phyloP scores from a whole-genome alignment of 2,113 vertebrate genomes.

The Phyllostomus hastatus region DNA sequence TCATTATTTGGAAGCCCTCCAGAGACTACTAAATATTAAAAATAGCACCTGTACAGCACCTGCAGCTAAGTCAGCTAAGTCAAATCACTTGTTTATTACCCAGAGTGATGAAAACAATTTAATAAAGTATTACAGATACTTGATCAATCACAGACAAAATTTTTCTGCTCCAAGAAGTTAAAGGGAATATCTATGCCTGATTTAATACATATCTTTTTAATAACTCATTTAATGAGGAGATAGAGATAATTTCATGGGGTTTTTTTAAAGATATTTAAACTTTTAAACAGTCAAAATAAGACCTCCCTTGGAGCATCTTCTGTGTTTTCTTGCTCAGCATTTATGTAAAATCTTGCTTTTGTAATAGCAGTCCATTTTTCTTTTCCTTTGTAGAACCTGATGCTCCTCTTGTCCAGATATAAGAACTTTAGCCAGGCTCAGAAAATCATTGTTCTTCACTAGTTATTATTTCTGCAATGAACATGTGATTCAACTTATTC shows the following conservation, averaged over 20 bases:
- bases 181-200: neutral
- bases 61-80: neutral
- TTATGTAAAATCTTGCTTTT: neutral
- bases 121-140: slow-evolving; percentile 65
- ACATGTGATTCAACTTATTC: neutral
- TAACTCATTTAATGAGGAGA: neutral
- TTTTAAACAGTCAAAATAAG: neutral
- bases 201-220: slow-evolving; percentile 5
- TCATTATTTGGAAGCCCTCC: slow-evolving; percentile 73
- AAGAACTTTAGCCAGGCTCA: neutral
- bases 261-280: neutral
- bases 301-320: neutral
- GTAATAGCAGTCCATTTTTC: neutral
- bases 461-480: neutral
- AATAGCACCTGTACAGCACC: slow-evolving; percentile 58
- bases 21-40: slow-evolving; percentile 74
- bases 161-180: slow-evolving; percentile 9
- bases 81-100: slow-evolving; percentile 72
- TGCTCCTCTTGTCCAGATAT: neutral
- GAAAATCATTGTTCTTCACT: neutral
- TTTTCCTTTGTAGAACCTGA: neutral
- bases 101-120: slow-evolving; percentile 66
- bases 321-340: neutral
- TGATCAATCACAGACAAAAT: slow-evolving; percentile 43
- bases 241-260: neutral